Evolutionary conservation across 1,140 invertebrate genomes (phyloP), one percentile per base, ranked within the genome.

Genomic region (Drosophila leontia): DNA sequence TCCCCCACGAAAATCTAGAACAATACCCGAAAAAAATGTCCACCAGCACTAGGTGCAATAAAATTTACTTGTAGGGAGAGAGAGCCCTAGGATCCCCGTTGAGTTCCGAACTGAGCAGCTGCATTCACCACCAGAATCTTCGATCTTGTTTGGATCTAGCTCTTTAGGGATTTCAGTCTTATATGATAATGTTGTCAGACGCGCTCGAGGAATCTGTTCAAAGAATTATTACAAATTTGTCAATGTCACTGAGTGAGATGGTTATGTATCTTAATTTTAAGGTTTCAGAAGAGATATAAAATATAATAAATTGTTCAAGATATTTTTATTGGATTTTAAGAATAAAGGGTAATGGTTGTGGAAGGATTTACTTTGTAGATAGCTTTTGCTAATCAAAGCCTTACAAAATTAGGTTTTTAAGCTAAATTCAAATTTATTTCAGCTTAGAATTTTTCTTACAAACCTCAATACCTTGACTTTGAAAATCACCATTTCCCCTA

Each of bases 1-100:
- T 55, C 77, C 67, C 57, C 72, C 42, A 72, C 62, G 51, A 34
- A 69, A 67, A 63, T 88, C 67, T 75, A 44, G 86, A 48, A 81
- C 70, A 64, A 68, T 72, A 15, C 32, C 11, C 6, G 15, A 71
- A 51, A 72, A 51, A 51, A 51, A 72, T 72, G 70, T 72, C 70
- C 53, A 72, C 53, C 44, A 41, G 7, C 44, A 42, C 62, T 53
- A 56, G 60, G 55, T 55, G 75, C 62, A 82, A 77, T 88, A 83
- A 76, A 80, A 80, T 67, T 53, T 48, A 68, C 48, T 70, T 62
- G 62, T 34, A 55, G 63, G 17, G 13, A 13, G 45, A 15, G 41
- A 70, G 45, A 15, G 19, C 35, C 13, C 53, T 39, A 56, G 53
- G 70, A 72, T 72, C 76, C 83, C 84, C 76, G 83, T 63, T 41